These are phyloP conservation scores for Cyprinodon diabolis DNA, from an alignment of 2,797 vertebrate genomes.

Conservation along the genomic window DNA sequence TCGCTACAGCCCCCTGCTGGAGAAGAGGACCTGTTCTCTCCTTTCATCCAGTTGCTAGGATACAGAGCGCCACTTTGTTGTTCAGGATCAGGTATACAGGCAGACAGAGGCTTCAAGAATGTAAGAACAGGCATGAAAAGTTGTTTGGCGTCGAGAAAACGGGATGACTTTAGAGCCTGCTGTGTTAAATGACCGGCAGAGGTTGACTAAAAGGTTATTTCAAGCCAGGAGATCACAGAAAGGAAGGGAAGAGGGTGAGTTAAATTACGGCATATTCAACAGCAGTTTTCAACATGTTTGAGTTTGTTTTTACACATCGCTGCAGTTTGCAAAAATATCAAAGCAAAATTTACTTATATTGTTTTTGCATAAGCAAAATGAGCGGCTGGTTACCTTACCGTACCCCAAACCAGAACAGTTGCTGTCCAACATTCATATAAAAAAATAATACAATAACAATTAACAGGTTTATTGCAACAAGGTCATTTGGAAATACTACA, in stretches of 20 bases:
- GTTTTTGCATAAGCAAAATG: too few relatives aligned
- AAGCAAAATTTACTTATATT: too few relatives aligned
- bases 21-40: slow-evolving; percentile 6
- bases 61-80: slow-evolving; percentile 42
- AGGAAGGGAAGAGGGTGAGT: slow-evolving; percentile 62
- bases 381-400: too few relatives aligned
- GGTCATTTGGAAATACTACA: too few relatives aligned
- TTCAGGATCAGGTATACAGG: slow-evolving; percentile 3
- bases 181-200: slow-evolving; percentile 57
- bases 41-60: slow-evolving; percentile 67
- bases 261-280: neutral
- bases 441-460: too few relatives aligned
- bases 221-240: slow-evolving; percentile 50
- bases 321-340: too few relatives aligned
- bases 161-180: slow-evolving; percentile 54
- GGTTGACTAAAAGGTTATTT: slow-evolving; percentile 51
- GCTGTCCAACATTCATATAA: too few relatives aligned
- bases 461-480: too few relatives aligned
- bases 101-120: neutral
- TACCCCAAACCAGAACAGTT: too few relatives aligned
- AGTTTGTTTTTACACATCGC: too few relatives aligned
- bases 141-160: neutral
- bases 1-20: slow-evolving; percentile 44
- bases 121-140: neutral
- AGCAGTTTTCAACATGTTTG: neutral